phyloP scores from a whole-genome alignment of 2,113 vertebrate species.

The Seriola aureovittata region DNA sequence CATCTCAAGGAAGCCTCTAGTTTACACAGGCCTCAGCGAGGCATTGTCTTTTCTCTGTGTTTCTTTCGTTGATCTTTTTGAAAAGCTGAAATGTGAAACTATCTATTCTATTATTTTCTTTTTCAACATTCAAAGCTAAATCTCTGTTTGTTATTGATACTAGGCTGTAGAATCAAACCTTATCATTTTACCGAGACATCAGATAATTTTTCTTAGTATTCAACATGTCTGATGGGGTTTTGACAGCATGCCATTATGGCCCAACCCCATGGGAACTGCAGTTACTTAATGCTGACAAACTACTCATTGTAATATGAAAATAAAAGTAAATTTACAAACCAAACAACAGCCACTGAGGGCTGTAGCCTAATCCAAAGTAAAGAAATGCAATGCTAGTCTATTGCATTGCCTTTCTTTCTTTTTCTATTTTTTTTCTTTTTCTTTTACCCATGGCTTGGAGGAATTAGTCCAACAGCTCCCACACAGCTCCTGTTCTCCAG shows the following conservation, averaged over 20 bases:
- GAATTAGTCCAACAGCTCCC: constrained; percentile 45
- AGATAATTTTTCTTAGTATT: neutral
- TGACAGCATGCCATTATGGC: constrained; percentile 12
- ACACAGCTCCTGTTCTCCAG: constrained; percentile 63
- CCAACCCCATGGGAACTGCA: constrained; percentile 1
- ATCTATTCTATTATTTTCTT: neutral
- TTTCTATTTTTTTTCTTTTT: neutral
- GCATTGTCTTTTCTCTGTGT: neutral
- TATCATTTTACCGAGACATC: neutral
- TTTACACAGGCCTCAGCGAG: neutral
- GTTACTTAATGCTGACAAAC: neutral
- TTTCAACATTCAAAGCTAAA: neutral
- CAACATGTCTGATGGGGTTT: neutral
- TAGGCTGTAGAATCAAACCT: neutral
- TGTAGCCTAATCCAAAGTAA: constrained; percentile 5
- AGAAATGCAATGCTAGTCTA: constrained; percentile 16
- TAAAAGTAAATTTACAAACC: neutral
- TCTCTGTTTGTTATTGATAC: neutral
- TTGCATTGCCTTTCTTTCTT: constrained; percentile 9
- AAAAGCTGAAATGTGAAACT: neutral
- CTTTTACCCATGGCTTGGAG: constrained; percentile 1
- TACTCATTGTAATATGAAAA: neutral
- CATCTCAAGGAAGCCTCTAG: no score
- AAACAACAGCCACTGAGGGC: neutral
- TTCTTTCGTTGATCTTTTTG: neutral